Percentiles rank a stretch among this genome's conserved stretches.
These are phyloP conservation scores for Ctenoplectra terminalis DNA, from an alignment of 1,140 invertebrate genomes.

Conservation along the genomic window DNA sequence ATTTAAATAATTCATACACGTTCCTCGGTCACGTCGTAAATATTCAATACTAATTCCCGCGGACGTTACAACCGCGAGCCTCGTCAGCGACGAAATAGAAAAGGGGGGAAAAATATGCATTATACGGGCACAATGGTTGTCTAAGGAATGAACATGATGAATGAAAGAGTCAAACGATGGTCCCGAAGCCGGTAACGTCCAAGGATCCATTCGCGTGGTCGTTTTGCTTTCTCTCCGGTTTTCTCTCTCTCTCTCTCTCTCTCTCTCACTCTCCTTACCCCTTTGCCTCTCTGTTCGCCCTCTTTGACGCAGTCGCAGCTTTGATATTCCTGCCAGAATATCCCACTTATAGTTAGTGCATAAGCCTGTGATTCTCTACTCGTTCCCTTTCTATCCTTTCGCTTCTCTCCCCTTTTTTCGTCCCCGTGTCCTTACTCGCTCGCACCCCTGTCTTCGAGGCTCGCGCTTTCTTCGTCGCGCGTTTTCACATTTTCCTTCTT, in stretches of 20 bases:
- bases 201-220: constrained; percentile 44
- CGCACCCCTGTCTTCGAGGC: constrained; percentile 2
- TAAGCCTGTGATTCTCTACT: constrained; percentile 40
- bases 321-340: constrained; percentile 81
- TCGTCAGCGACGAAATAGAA: constrained; percentile 28
- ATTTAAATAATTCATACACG: constrained; percentile 38
- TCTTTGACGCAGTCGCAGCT: constrained; percentile 76
- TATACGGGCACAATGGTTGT: constrained; percentile 52
- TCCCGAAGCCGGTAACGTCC: constrained; percentile 62
- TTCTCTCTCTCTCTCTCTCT: constrained; percentile 36
- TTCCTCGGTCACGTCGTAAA: constrained; percentile 21
- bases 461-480: constrained; percentile 8
- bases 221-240: constrained; percentile 49
- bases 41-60: constrained; percentile 40
- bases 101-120: constrained; percentile 41
- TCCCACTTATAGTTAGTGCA: constrained; percentile 71
- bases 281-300: constrained; percentile 37
- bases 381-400: constrained; percentile 3
- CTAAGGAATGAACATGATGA: constrained; percentile 63
- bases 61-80: constrained; percentile 38
- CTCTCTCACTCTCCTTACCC: constrained; percentile 45
- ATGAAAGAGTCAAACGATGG: constrained; percentile 67
- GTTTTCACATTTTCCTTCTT: constrained; percentile 52
- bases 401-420: not conserved
- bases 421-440: not conserved